Percentiles rank a stretch among this genome's conserved stretches.
These are phyloP conservation scores for Cybosia mesomella DNA, from an alignment of 2,888 invertebrate species.

Conservation along the genomic window DNA sequence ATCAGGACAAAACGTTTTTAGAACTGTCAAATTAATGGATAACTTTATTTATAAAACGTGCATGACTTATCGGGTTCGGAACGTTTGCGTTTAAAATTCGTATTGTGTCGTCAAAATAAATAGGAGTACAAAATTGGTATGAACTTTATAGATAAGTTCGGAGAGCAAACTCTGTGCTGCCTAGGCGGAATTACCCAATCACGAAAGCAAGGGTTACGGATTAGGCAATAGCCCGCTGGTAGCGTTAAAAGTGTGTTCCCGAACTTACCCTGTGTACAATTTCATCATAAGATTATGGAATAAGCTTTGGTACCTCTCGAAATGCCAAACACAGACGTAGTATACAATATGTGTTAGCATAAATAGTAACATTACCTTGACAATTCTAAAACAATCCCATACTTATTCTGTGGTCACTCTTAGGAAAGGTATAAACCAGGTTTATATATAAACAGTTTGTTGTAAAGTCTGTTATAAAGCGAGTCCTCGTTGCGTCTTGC, in stretches of 20 bases:
- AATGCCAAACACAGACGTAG: background rate
- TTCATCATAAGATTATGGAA: background rate
- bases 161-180: too few species aligned
- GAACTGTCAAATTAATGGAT: constrained; percentile 1
- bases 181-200: too few species aligned
- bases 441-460: background rate
- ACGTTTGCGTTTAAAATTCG: background rate
- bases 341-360: background rate
- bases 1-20: background rate
- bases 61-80: background rate
- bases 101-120: background rate
- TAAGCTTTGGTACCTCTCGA: background rate
- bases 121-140: background rate
- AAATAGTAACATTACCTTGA: background rate
- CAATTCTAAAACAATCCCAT: constrained; percentile 1
- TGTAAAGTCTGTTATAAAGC: constrained; percentile 4
- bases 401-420: background rate
- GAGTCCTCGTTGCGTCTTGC: constrained; percentile 41
- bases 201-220: too few species aligned
- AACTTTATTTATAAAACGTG: background rate
- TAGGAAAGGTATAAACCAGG: constrained; percentile 5
- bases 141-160: background rate
- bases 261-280: background rate
- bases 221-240: too few species aligned
- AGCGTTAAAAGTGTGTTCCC: too few species aligned